phyloP scores from a whole-genome alignment of 2,797 vertebrate genomes.

The Sparus aurata region DNA sequence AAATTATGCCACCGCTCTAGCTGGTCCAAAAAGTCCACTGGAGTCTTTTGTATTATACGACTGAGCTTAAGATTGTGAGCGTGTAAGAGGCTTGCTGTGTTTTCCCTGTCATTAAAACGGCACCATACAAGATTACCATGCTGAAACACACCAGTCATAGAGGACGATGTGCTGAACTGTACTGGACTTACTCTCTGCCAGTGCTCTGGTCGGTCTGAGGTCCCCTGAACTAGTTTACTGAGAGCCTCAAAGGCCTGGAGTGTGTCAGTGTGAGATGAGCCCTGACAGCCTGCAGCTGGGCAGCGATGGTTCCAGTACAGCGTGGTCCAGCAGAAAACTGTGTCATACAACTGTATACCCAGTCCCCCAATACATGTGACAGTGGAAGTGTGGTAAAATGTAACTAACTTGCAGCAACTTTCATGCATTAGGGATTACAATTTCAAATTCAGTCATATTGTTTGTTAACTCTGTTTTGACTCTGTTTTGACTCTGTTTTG shows the following conservation, averaged over 20 bases:
- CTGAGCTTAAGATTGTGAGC: background rate
- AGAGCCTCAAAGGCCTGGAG: conserved; percentile 60
- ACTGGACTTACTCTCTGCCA: conserved; percentile 10
- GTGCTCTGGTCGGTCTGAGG: conserved; percentile 45
- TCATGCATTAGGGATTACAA: background rate
- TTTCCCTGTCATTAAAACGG: conserved; percentile 25
- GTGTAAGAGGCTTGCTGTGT: conserved; percentile 10
- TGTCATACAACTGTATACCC: background rate
- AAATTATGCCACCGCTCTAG: conserved; percentile 18
- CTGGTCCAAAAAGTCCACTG: conserved; percentile 1
- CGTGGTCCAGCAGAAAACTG: conserved; percentile 7
- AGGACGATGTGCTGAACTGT: conserved; percentile 1
- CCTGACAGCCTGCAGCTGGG: conserved; percentile 57
- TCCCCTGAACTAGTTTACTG: conserved; percentile 60
- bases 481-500: background rate
- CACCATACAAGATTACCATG: background rate
- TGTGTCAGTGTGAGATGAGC: conserved; percentile 45
- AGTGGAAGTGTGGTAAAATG: background rate
- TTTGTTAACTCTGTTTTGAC: background rate
- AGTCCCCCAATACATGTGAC: background rate
- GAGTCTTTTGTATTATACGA: background rate
- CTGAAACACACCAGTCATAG: background rate
- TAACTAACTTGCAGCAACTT: too few relatives aligned
- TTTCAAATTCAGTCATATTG: background rate
- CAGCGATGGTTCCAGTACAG: conserved; percentile 44